Base-by-base conservation (phyloP, 2,888 invertebrate species). In the Calephelis perditalis region DNA sequence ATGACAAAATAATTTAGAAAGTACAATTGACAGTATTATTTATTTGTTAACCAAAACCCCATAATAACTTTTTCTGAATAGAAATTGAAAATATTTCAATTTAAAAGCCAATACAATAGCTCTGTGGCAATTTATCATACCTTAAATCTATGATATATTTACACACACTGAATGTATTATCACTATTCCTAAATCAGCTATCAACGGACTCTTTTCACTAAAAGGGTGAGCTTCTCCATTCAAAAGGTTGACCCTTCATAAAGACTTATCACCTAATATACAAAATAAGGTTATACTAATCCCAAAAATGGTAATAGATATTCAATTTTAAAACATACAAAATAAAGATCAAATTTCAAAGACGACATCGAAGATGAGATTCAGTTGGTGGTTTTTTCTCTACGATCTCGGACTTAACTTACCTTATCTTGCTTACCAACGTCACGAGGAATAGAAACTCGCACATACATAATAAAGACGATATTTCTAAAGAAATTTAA, bases 401-500 rank as follows among this genome's bases (percentile, higher is more conserved):
- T 87, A 90, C 90, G 88, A 88, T 86, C 84, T 89, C 82, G 90
- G 90, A 90, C 90, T 90, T 89, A 90, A 89, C 85, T 90, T 87
- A 87, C 86, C 88, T 90, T 90, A 90, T 90, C 90, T 88, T 81
- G 76, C 81, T 86, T 78, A 85, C 85, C 87, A 85, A 83, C 85
- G 86, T 84, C 86, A 78, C 83, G 73, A 86, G 83, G 86, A 89
- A 89, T 89, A 85, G 86, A 86, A 85, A 86, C 89, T 88, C 88
- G 86, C 86, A 88, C 90, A 87, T 87, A 88, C 77, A 90, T 90
- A 90, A 89, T 89, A 89, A 89, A 83, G 84, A 83, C 87, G 89
- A 90, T 90, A 90, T 90, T 90, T 90, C 90, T 89, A 90, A 90
- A 90, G 90, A 90, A 90, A 90, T 90, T 90, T 90, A 89, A 90